These are phyloP conservation scores for Drosophila rubida DNA, from an alignment of 2,888 invertebrate genomes.

Conservation along the genomic window DNA sequence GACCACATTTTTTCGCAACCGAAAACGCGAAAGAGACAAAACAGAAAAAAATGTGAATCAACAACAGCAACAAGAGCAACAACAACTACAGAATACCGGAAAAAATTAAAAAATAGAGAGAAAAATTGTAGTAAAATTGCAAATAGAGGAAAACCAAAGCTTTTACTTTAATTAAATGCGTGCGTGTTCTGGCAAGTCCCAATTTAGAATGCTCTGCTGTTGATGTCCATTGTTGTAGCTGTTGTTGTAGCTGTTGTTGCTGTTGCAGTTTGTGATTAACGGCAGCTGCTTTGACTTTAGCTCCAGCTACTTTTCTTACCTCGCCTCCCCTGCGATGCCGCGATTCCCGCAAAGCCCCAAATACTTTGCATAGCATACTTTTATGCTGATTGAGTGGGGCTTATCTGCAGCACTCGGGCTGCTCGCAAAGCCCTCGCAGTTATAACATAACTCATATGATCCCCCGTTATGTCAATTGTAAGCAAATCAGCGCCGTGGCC, in stretches of 20 bases:
- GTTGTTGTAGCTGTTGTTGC: constrained; percentile 14
- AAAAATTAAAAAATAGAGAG: constrained; percentile 23
- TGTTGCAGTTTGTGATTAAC: constrained; percentile 70
- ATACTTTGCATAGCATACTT: constrained; percentile 57
- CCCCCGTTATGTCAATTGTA: constrained; percentile 75
- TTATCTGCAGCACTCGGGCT: constrained; percentile 57
- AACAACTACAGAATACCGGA: constrained; percentile 15
- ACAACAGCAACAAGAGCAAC: background rate
- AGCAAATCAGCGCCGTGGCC: constrained; percentile 70
- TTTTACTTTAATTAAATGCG: constrained; percentile 79
- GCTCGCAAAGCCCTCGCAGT: constrained; percentile 53
- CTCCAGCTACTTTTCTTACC: constrained; percentile 5
- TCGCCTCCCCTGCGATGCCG: background rate
- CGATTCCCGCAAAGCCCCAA: background rate
- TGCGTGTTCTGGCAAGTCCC: constrained; percentile 66
- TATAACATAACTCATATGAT: constrained; percentile 73
- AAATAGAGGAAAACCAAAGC: constrained; percentile 56
- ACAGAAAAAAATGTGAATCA: background rate
- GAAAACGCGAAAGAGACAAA: constrained; percentile 22
- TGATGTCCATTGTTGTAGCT: constrained; percentile 8
- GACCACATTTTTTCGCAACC: constrained; percentile 43
- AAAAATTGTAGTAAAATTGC: constrained; percentile 27
- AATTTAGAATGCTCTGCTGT: constrained; percentile 63
- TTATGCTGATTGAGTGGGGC: constrained; percentile 78
- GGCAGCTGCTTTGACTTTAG: constrained; percentile 49